Evolutionary conservation across 2,797 vertebrate species (phyloP).

Genomic region (Melanotaenia parkinsoni): DNA sequence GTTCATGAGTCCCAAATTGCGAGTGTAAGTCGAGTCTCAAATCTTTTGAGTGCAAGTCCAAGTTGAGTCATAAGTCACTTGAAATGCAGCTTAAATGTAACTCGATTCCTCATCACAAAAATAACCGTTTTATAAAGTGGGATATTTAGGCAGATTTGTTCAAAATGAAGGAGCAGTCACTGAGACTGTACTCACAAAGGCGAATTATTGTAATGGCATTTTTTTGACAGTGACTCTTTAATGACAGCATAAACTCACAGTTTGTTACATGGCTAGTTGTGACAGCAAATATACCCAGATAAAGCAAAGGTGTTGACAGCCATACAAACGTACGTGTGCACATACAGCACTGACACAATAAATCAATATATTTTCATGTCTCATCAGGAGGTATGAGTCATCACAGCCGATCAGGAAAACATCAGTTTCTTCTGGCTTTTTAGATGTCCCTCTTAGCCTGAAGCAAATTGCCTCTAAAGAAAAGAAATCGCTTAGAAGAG

Average conservation of each 20-base stretch:
- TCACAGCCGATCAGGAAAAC: not conserved
- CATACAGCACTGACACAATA: conserved; percentile 8
- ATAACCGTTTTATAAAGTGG: too few species aligned
- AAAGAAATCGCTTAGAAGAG: conserved; percentile 43
- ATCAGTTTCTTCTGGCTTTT: not conserved
- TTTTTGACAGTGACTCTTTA: not conserved
- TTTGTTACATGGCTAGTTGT: conserved; percentile 26
- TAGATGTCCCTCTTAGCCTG: not conserved
- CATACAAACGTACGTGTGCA: conserved; percentile 11
- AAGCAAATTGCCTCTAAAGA: conserved; percentile 36
- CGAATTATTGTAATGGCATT: conserved; percentile 3
- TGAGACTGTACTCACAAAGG: not conserved
- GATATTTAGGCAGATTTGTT: too few species aligned
- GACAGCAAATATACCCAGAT: not conserved
- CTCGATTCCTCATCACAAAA: too few species aligned
- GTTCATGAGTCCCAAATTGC: too few species aligned
- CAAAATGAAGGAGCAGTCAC: too few species aligned
- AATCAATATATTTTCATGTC: conserved; percentile 1
- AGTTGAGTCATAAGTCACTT: too few species aligned
- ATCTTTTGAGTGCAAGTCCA: too few species aligned
- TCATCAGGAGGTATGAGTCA: conserved; percentile 37
- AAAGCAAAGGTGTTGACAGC: conserved; percentile 1
- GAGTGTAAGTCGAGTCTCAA: too few species aligned
- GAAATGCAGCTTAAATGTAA: too few species aligned
- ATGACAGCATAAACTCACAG: conserved; percentile 9